These are phyloP conservation scores for Plagiodera versicolora DNA, from an alignment of 2,888 invertebrate genomes.

Conservation along the genomic window DNA sequence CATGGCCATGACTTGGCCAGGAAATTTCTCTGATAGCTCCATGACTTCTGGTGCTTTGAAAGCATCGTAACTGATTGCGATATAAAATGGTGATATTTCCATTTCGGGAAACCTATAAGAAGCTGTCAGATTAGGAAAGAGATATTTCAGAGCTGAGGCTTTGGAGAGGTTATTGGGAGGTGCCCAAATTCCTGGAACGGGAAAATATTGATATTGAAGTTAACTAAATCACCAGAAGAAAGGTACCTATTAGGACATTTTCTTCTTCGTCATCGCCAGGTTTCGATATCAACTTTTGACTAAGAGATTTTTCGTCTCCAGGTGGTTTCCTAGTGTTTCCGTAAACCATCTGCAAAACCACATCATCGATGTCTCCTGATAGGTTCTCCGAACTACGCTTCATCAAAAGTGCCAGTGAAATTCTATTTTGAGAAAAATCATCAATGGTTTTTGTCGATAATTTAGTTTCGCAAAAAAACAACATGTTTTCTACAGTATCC, in stretches of 20 bases:
- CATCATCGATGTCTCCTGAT: constrained; percentile 44
- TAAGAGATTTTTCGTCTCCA: constrained; percentile 44
- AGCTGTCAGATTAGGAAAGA: constrained; percentile 57
- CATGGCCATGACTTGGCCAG: constrained; percentile 62
- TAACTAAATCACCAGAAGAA: neutral
- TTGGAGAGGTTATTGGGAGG: constrained; percentile 52
- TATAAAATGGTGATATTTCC: constrained; percentile 64
- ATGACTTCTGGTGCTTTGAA: constrained; percentile 67
- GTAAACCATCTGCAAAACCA: constrained; percentile 47
- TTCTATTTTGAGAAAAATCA: constrained; percentile 37
- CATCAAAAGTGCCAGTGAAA: constrained; percentile 37
- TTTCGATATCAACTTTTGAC: constrained; percentile 32
- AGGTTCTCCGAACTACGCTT: constrained; percentile 42
- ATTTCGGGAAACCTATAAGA: constrained; percentile 63
- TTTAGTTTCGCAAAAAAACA: constrained; percentile 44
- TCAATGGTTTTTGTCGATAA: constrained; percentile 33
- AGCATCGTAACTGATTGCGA: constrained; percentile 70
- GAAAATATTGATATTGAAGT: neutral
- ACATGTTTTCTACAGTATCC: constrained; percentile 46
- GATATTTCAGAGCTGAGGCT: constrained; percentile 50
- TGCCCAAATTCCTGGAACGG: constrained; percentile 51
- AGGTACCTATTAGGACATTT: constrained; percentile 3
- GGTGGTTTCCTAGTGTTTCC: constrained; percentile 45
- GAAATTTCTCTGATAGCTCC: constrained; percentile 56
- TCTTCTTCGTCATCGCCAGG: constrained; percentile 11